Percentiles rank a stretch among this genome's conserved stretches.
These are phyloP conservation scores for Pangasianodon hypophthalmus DNA, from an alignment of 2,113 vertebrate species.

Conservation along the genomic window DNA sequence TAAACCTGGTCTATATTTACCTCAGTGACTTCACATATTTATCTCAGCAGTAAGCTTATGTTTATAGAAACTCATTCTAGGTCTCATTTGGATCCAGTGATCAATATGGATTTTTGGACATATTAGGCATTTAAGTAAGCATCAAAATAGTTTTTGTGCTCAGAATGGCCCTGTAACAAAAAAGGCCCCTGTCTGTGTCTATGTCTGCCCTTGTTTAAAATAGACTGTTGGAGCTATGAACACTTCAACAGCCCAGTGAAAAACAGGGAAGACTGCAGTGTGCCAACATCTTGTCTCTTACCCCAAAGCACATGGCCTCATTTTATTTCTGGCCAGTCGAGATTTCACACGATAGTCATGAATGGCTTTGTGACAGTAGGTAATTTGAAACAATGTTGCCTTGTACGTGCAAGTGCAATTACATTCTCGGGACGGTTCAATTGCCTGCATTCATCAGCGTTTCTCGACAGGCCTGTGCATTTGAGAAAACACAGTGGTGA, in stretches of 20 bases:
- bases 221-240: not conserved
- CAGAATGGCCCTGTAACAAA: not conserved
- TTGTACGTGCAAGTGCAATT: constrained; percentile 4
- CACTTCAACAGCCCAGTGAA: not conserved
- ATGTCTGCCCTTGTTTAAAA: constrained; percentile 30
- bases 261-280: not conserved
- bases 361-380: constrained; percentile 20
- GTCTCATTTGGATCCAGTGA: constrained; percentile 3
- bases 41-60: constrained; percentile 46
- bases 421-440: not conserved
- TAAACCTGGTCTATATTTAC: constrained; percentile 57
- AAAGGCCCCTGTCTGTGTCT: constrained; percentile 23
- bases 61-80: constrained; percentile 48
- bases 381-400: constrained; percentile 19
- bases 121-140: constrained; percentile 30
- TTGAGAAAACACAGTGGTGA: not conserved
- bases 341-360: constrained; percentile 18
- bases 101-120: constrained; percentile 42
- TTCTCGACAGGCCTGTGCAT: not conserved
- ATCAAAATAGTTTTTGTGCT: not conserved
- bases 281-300: constrained; percentile 9
- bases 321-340: constrained; percentile 18
- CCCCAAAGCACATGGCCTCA: not conserved
- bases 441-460: not conserved
- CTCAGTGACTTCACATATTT: constrained; percentile 61